Evolutionary conservation across 2,888 invertebrate genomes (phyloP).

Genomic region (Leucophenga maculata): DNA sequence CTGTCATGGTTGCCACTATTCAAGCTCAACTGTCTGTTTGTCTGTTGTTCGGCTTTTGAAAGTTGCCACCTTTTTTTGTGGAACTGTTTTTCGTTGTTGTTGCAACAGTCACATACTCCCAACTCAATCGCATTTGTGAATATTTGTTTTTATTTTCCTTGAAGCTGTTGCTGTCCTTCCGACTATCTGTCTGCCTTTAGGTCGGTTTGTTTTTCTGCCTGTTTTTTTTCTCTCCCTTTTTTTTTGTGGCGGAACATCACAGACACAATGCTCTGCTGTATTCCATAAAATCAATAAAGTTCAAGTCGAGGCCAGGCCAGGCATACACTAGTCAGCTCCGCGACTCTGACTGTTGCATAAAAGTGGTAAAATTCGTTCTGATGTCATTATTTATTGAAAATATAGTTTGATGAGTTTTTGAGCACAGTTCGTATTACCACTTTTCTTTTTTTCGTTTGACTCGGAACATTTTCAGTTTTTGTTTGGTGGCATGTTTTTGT

Average conservation of each 20-base stretch:
- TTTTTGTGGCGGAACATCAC: too few species aligned
- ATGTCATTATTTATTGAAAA: constrained; percentile 64
- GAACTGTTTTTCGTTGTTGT: constrained; percentile 13
- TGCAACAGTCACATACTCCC: constrained; percentile 13
- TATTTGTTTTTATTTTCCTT: neutral
- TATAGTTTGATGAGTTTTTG: constrained; percentile 63
- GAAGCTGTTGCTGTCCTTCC: neutral
- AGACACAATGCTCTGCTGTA: neutral
- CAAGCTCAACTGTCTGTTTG: too few species aligned
- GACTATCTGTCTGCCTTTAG: neutral
- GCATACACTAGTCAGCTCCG: constrained; percentile 19
- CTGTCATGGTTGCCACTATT: constrained; percentile 40
- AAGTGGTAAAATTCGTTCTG: constrained; percentile 15
- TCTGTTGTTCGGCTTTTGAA: too few species aligned
- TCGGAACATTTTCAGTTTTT: neutral
- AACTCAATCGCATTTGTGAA: constrained; percentile 45
- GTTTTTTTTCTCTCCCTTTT: too few species aligned
- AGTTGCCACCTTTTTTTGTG: constrained; percentile 30
- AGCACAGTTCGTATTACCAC: neutral
- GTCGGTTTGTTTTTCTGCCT: neutral
- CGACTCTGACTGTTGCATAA: constrained; percentile 29
- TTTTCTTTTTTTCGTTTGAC: neutral
- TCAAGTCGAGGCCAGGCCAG: constrained; percentile 25
- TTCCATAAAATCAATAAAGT: constrained; percentile 57
- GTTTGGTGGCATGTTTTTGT: neutral